Percentiles rank a stretch among this genome's conserved stretches.
phyloP scores from a whole-genome alignment of 2,797 vertebrate species.

The Gymnodraco acuticeps region DNA sequence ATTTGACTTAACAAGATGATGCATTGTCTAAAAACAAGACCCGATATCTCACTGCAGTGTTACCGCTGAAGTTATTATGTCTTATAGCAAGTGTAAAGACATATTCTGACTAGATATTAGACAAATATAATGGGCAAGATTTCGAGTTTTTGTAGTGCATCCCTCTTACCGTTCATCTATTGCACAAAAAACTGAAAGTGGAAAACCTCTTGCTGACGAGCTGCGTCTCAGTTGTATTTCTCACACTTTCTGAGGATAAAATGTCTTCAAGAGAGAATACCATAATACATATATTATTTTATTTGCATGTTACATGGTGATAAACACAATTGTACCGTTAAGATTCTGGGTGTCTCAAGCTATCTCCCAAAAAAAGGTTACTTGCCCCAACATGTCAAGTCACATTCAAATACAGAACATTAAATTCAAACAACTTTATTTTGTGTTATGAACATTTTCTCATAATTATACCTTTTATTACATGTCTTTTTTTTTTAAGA shows the following conservation, averaged over 20 bases:
- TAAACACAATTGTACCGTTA: conserved; percentile 76
- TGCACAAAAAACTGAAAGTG: neutral
- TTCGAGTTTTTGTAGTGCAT: no score
- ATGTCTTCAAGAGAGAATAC: conserved; percentile 55
- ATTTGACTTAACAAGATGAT: no score
- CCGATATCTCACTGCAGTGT: no score
- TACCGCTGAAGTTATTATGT: no score
- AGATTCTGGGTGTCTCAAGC: conserved; percentile 71
- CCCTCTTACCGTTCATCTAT: conserved; percentile 8
- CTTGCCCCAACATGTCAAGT: conserved; percentile 70
- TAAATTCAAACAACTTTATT: conserved; percentile 85
- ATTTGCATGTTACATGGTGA: conserved; percentile 84
- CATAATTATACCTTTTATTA: conserved; percentile 72
- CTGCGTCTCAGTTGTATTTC: neutral
- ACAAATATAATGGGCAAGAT: no score
- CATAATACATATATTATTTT: conserved; percentile 82
- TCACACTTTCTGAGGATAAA: conserved; percentile 41
- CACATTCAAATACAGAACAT: conserved; percentile 83
- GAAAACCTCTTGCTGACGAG: neutral
- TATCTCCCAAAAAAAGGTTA: conserved; percentile 57
- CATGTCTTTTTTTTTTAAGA: conserved; percentile 74
- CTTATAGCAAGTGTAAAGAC: no score
- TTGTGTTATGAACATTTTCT: conserved; percentile 80
- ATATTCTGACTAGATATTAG: no score
- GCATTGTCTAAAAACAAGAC: no score